Evolutionary conservation across 1,140 invertebrate species (phyloP).

Genomic region (Drosophila nigromelanica): DNA sequence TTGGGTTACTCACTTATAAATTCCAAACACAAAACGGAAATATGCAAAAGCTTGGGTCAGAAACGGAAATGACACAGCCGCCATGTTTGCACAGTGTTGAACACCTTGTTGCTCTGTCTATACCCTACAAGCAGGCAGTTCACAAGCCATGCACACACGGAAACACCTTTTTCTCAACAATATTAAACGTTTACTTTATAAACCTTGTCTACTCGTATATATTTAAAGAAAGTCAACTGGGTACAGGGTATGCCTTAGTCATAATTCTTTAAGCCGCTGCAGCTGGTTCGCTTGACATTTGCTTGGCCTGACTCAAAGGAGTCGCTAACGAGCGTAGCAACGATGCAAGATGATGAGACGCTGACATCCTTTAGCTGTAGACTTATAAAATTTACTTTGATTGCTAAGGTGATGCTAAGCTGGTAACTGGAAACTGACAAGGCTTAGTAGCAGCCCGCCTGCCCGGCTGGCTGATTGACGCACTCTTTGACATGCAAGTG

Average conservation of each 20-base stretch:
- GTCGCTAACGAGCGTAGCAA: conserved; percentile 60
- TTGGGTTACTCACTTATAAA: conserved; percentile 72
- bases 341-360: conserved; percentile 34
- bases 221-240: background rate
- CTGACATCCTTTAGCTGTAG: conserved; percentile 35
- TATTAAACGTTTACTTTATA: too few relatives aligned
- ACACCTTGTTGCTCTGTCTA: conserved; percentile 35
- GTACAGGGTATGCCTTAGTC: conserved; percentile 20
- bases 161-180: background rate
- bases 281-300: conserved; percentile 4
- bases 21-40: conserved; percentile 78
- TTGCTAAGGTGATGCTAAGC: conserved; percentile 28
- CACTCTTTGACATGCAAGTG: conserved; percentile 22
- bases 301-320: conserved; percentile 27
- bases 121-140: background rate
- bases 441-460: background rate
- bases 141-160: background rate
- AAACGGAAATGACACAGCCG: conserved; percentile 67
- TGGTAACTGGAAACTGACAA: conserved; percentile 8
- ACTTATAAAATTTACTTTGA: conserved; percentile 35
- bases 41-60: conserved; percentile 71
- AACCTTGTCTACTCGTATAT: too few relatives aligned
- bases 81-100: conserved; percentile 49
- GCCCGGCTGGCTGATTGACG: too few relatives aligned
- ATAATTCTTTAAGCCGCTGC: background rate